Base-by-base conservation (phyloP, 1,140 invertebrate species). In the Meloidogyne hapla region DNA sequence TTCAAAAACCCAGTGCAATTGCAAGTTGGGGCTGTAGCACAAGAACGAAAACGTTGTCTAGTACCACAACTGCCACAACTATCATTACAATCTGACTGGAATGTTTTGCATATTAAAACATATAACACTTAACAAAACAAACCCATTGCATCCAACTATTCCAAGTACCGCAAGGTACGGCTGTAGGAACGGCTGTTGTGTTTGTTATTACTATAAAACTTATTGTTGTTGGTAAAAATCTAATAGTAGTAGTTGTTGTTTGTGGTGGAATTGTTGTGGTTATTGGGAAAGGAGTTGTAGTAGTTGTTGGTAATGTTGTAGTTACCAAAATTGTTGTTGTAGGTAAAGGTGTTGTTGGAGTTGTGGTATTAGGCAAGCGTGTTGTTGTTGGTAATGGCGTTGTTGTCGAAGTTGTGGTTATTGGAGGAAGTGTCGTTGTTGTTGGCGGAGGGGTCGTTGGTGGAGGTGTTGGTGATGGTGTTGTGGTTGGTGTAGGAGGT, bases 71-170 rank as follows among this genome's bases (percentile, higher is more conserved):
- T 42, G 21, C 76, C 76, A 62, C 76, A 77, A 15, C 23, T 75
- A 21, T 77, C 75, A 13, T 76, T 75, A 56, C 76, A 77, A 5
- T 33, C 45, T 23, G 72, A 65, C 76, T 73, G 5, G 18, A 73
- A 73, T 63, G 25, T n/a, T 21, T 21, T 8, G n/a, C n/a, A n/a
- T n/a, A 69, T 28, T 8, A 28, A 25, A n/a, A 23, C 21, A 28
- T 21, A 23, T 18, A 70, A 40, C 33, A 5, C 10, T 21, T 28
- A 12, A 10, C 10, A 38, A 70, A 70, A 42, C 70, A 42, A 13
- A 73, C 70, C 70, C 74, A 75, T 45, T 68, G 76, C 75, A 77
- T 76, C 76, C 76, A 77, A 56, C 18, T 69, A 45, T 74, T 75
- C 76, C 76, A 77, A 18, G 26, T 23, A 15, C 40, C 68, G 63